A percentile compares a stretch with the other conserved stretches of the same genome.
Conservation (phyloP, 2,113 vertebrate species). For the Trichomycterus rosablanca region DNA sequence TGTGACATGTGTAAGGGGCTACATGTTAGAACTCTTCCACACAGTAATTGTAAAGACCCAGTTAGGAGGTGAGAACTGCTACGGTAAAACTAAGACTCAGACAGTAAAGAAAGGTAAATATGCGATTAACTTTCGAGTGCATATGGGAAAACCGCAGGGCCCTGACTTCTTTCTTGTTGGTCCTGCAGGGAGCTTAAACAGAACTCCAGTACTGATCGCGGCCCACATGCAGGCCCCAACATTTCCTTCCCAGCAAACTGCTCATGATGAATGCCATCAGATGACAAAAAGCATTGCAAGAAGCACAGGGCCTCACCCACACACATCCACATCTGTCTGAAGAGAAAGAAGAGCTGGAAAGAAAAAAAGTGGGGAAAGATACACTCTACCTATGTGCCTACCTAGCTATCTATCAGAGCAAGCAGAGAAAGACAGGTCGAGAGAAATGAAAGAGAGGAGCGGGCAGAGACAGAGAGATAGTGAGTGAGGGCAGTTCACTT, state of each 20-base stretch:
- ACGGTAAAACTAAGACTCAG: too few relatives aligned
- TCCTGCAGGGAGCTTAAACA: neutral
- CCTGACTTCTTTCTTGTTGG: too few relatives aligned
- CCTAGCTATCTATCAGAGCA: conserved; percentile 37
- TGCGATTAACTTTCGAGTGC: neutral
- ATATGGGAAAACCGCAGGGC: neutral
- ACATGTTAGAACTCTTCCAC: too few relatives aligned
- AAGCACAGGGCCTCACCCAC: neutral
- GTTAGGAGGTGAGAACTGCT: too few relatives aligned
- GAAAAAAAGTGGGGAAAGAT: conserved; percentile 10
- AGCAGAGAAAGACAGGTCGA: conserved; percentile 28
- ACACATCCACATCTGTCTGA: conserved; percentile 38
- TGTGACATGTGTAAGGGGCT: too few relatives aligned
- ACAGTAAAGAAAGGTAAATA: neutral
- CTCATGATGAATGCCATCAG: neutral
- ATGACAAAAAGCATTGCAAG: neutral
- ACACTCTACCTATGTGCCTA: conserved; percentile 22
- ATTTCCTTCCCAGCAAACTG: neutral
- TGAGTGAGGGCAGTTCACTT: conserved; percentile 23
- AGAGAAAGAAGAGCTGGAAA: conserved; percentile 29
- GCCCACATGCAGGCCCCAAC: neutral
- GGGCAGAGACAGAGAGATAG: conserved; percentile 18
- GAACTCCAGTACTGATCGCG: neutral
- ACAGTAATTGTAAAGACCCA: too few relatives aligned
- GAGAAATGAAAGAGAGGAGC: conserved; percentile 26